A percentile compares a stretch with the other conserved stretches of the same genome.
These are phyloP conservation scores for Propithecus deckenii DNA, from an alignment of 2,797 vertebrate genomes.

Conservation along the genomic window DNA sequence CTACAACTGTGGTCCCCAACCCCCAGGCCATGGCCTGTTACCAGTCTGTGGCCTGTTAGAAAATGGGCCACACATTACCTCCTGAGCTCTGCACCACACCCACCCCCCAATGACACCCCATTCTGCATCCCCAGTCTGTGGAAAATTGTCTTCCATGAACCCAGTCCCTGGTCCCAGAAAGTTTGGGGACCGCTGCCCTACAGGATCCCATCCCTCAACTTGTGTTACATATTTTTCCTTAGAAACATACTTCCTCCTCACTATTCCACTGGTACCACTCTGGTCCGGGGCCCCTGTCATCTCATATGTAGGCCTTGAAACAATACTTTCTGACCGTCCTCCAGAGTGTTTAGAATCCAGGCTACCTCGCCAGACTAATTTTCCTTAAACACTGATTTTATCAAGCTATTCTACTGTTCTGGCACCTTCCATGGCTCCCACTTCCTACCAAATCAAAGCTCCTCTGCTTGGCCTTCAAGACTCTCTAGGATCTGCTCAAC, in stretches of 20 bases:
- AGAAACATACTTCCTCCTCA: not conserved
- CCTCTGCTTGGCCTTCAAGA: not conserved
- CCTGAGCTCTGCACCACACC: too few species aligned
- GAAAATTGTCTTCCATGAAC: too few species aligned
- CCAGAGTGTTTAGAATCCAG: not conserved
- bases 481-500: not conserved
- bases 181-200: not conserved
- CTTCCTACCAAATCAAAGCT: not conserved
- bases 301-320: not conserved
- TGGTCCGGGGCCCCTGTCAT: not conserved
- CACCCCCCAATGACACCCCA: too few species aligned
- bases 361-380: not conserved
- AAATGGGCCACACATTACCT: too few species aligned
- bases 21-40: too few species aligned
- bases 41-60: too few species aligned
- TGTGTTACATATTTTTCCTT: not conserved
- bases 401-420: not conserved
- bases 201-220: not conserved
- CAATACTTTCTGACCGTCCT: not conserved
- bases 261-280: not conserved
- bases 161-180: too few species aligned
- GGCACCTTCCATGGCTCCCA: not conserved
- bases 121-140: too few species aligned
- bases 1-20: not conserved
- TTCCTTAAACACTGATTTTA: not conserved